phyloP scores from a whole-genome alignment of 2,113 vertebrate genomes.

The Carettochelys insculpta region DNA sequence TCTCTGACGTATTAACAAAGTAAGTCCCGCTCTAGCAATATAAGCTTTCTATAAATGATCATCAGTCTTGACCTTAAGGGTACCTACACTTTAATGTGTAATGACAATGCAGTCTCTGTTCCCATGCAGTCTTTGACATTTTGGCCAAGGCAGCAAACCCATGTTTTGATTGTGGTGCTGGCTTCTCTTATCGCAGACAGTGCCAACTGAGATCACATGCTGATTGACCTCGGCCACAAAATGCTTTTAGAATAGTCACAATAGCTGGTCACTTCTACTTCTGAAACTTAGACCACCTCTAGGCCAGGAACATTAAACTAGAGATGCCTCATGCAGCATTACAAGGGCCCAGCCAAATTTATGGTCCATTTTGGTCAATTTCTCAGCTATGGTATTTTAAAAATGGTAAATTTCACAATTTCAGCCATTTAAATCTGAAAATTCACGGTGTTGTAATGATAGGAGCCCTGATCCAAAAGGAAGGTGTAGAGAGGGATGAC shows the following conservation, averaged over 20 bases:
- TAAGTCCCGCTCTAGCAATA: too few relatives aligned
- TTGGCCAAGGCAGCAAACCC: not conserved
- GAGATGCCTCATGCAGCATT: not conserved
- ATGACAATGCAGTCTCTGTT: not conserved
- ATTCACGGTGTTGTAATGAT: too few relatives aligned
- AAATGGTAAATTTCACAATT: too few relatives aligned
- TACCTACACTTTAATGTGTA: too few relatives aligned
- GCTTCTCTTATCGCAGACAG: not conserved
- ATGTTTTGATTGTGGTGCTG: not conserved
- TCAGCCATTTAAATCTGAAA: too few relatives aligned
- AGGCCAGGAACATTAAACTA: not conserved
- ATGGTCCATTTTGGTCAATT: too few relatives aligned
- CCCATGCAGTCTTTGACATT: not conserved
- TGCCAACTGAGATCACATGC: not conserved
- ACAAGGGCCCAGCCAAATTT: too few relatives aligned
- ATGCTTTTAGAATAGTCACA: not conserved
- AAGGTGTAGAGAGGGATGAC: too few relatives aligned
- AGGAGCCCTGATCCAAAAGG: too few relatives aligned
- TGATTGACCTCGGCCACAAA: not conserved
- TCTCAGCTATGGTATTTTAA: too few relatives aligned
- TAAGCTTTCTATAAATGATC: not conserved
- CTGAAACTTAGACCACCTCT: too few relatives aligned
- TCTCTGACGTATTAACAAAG: not conserved
- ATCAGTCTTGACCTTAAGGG: not conserved
- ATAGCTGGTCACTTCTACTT: not conserved